These are phyloP conservation scores for Trinorchestia longiramus DNA, from an alignment of 1,140 invertebrate genomes.

Conservation along the genomic window DNA sequence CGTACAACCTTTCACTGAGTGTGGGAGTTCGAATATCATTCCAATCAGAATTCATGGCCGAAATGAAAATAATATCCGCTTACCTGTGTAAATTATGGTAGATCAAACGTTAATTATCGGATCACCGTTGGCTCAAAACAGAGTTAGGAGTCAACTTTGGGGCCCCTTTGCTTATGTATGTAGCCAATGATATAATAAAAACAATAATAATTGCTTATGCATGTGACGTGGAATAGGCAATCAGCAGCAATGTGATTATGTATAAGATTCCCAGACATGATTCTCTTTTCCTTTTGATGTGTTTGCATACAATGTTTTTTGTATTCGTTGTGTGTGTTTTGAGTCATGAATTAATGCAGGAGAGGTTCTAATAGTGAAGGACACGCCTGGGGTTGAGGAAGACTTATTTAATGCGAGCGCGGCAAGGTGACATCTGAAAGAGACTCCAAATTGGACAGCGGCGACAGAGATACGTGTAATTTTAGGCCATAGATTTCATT, in stretches of 20 bases:
- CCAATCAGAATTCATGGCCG: no score
- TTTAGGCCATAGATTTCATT: slow-evolving; percentile 36
- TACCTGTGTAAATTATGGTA: no score
- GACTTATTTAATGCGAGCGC: neutral
- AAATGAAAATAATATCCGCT: no score
- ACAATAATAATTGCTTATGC: no score
- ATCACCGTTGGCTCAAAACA: no score
- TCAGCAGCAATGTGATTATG: neutral
- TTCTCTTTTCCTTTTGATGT: neutral
- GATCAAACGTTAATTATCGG: no score
- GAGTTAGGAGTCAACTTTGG: no score
- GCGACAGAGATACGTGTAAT: slow-evolving; percentile 8
- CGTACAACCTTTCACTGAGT: no score
- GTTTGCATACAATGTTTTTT: neutral
- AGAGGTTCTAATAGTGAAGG: neutral
- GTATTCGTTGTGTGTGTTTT: neutral
- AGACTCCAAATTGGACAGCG: slow-evolving; percentile 2
- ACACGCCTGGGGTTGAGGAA: neutral
- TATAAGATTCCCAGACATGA: neutral
- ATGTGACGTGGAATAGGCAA: no score
- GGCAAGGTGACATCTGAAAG: neutral
- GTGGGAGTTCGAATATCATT: no score
- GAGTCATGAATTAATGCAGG: neutral
- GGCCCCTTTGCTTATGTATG: no score
- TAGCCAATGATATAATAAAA: no score